Evolutionary conservation across 1,140 invertebrate species (phyloP).

Genomic region (Diabrotica virgifera): DNA sequence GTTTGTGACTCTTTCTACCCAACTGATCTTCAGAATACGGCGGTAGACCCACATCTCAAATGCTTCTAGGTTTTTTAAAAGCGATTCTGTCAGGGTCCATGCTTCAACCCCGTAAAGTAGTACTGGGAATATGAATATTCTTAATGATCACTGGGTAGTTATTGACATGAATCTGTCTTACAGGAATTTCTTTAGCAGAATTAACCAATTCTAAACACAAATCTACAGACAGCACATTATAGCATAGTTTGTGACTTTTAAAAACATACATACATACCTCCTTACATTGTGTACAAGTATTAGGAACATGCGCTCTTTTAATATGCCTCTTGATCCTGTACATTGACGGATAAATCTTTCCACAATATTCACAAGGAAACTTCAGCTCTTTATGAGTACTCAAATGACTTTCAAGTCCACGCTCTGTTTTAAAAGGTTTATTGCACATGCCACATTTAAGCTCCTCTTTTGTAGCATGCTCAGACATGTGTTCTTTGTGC

Average conservation of each 20-base stretch:
- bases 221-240: neutral
- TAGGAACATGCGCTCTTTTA: constrained; percentile 35
- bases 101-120: too few relatives aligned
- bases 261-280: constrained; percentile 30
- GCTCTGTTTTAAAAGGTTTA: constrained; percentile 34
- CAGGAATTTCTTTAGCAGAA: too few relatives aligned
- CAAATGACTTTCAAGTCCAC: constrained; percentile 30
- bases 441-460: constrained; percentile 34
- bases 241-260: constrained; percentile 18
- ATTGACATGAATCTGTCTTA: too few relatives aligned
- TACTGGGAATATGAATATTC: too few relatives aligned
- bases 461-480: constrained; percentile 28
- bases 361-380: constrained; percentile 40
- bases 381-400: constrained; percentile 33
- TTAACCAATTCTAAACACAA: too few relatives aligned
- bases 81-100: too few relatives aligned
- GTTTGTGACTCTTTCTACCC: too few relatives aligned
- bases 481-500: constrained; percentile 26
- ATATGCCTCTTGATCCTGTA: constrained; percentile 37
- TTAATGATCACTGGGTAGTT: too few relatives aligned
- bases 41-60: too few relatives aligned
- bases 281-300: constrained; percentile 35
- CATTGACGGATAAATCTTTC: constrained; percentile 35
- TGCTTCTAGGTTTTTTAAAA: too few relatives aligned
- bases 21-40: too few relatives aligned